Conservation (phyloP, 2,113 vertebrate species). For the Zeus faber region DNA sequence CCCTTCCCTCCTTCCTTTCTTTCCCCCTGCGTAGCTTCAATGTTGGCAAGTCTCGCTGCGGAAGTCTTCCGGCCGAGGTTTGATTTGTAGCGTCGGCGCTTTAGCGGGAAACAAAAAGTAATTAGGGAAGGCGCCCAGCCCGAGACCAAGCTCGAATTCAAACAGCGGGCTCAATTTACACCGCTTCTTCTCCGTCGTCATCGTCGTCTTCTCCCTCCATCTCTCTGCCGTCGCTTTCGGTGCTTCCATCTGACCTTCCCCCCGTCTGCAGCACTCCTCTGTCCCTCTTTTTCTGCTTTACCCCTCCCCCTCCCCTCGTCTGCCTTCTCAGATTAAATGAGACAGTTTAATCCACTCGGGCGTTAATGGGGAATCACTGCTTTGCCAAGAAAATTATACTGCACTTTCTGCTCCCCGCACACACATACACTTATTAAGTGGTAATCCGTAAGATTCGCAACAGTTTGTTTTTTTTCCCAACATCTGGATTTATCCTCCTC, state of each 20-base stretch:
- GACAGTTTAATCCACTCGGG: conserved; percentile 7
- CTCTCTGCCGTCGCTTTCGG: too few relatives aligned
- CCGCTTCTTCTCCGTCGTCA: background rate
- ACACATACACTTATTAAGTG: too few relatives aligned
- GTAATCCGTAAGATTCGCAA: too few relatives aligned
- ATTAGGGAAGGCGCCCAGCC: conserved; percentile 11
- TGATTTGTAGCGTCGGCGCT: conserved; percentile 16
- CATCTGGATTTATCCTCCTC: too few relatives aligned
- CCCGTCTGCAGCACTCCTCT: too few relatives aligned
- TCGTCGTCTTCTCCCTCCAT: background rate
- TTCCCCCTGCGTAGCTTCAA: background rate
- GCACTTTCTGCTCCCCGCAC: background rate
- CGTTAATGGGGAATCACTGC: conserved; percentile 10
- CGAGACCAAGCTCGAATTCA: conserved; percentile 8
- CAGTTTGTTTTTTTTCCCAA: too few relatives aligned
- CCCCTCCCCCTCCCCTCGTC: background rate
- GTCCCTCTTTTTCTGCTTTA: background rate
- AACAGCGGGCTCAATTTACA: background rate
- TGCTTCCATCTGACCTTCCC: too few relatives aligned
- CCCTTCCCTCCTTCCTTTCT: background rate
- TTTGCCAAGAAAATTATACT: background rate
- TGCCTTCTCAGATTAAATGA: conserved; percentile 7
- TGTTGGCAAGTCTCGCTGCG: background rate
- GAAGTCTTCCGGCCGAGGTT: conserved; percentile 10
- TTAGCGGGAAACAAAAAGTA: conserved; percentile 14